These are phyloP conservation scores for Littorina saxatilis DNA, from an alignment of 1,140 invertebrate species.

Conservation along the genomic window DNA sequence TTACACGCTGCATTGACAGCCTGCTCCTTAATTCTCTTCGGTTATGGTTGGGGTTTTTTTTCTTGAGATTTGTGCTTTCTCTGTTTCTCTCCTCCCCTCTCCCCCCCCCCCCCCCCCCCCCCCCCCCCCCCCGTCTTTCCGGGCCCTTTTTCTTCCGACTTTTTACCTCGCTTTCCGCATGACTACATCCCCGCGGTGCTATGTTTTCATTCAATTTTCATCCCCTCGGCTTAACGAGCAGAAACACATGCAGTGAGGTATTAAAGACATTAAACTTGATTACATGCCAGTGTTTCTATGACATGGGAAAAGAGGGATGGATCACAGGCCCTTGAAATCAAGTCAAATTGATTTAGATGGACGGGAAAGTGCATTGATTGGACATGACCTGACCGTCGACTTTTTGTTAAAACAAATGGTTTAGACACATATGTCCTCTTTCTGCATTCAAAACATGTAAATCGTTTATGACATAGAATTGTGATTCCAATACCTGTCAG, in stretches of 20 bases:
- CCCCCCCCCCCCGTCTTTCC: neutral
- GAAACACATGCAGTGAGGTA: slow-evolving; percentile 22
- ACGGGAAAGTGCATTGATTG: too few species aligned
- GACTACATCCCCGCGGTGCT: neutral
- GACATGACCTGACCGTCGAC: too few species aligned
- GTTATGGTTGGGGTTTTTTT: neutral
- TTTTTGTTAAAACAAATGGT: too few species aligned
- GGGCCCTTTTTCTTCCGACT: neutral
- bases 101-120: neutral
- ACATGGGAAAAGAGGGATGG: neutral
- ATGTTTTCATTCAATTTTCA: slow-evolving; percentile 33
- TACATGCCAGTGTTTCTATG: neutral
- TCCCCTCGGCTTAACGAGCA: slow-evolving; percentile 18
- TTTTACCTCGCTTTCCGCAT: neutral
- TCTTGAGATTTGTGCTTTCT: neutral
- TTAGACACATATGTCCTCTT: too few species aligned
- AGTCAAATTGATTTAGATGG: too few species aligned
- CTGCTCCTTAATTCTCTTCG: neutral
- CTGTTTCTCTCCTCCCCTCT: neutral
- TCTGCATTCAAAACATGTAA: too few species aligned
- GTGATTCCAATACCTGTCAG: too few species aligned
- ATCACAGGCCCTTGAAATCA: too few species aligned
- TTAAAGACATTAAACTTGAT: slow-evolving; percentile 31
- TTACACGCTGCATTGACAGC: too few species aligned
- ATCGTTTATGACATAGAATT: too few species aligned